Percentiles rank a stretch among this genome's conserved stretches.
These are phyloP conservation scores for Anarhynchus alexandrinus DNA, from an alignment of 2,113 vertebrate genomes.

Conservation along the genomic window DNA sequence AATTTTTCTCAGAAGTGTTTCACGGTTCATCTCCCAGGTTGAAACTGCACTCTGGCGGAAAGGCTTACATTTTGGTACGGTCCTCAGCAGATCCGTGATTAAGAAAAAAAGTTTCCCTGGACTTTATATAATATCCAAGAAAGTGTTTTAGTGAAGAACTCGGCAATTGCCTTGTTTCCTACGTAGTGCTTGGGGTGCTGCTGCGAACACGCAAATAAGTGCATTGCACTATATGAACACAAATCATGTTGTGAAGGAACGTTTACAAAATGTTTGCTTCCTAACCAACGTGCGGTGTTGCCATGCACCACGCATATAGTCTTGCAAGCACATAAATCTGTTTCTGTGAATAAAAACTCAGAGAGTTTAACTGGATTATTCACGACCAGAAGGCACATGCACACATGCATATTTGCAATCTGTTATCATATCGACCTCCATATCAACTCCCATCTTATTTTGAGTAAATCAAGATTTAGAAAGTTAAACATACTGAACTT, in stretches of 20 bases:
- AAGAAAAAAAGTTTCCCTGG: neutral
- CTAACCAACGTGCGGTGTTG: too few species aligned
- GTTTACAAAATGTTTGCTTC: neutral
- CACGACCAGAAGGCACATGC: neutral
- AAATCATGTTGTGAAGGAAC: rapidly evolving
- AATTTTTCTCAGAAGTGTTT: neutral
- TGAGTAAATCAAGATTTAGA: neutral
- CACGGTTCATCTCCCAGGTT: neutral
- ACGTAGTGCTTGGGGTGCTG: neutral
- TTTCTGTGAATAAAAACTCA: neutral
- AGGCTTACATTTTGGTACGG: neutral
- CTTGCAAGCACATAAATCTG: neutral
- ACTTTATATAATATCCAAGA: neutral
- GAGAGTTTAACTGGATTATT: neutral
- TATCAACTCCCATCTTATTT: neutral
- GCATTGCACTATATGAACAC: rapidly evolving
- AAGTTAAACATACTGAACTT: neutral
- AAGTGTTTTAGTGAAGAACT: neutral
- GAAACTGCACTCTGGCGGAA: neutral
- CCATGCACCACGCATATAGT: rapidly evolving
- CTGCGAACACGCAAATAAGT: neutral
- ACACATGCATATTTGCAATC: rapidly evolving
- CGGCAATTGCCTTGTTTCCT: neutral
- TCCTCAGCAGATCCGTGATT: neutral
- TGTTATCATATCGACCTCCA: rapidly evolving